Base-by-base conservation (phyloP, 2,797 vertebrate genomes). In the Cetoscarus ocellatus region DNA sequence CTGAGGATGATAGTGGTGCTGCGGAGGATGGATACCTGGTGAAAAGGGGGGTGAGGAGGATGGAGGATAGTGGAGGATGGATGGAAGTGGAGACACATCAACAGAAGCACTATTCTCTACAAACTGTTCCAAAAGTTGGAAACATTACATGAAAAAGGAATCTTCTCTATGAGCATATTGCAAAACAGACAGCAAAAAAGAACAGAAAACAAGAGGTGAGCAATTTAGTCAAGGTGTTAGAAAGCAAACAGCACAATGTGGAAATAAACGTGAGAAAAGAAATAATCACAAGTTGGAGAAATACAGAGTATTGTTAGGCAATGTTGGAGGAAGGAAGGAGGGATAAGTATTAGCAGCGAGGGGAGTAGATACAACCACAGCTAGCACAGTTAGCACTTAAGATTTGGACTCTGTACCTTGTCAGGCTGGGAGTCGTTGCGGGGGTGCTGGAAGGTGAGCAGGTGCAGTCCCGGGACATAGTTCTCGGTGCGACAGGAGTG, bases 371-470 rank as follows among this genome's bases (percentile, higher is more conserved):
- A 82, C 76, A 88, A 82, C 71, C 75, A 87, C 70, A 90, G 70
- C 67, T 73, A 49, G 53, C 47, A 90, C 52, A 87, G 69, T 80
- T 60, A 85, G 70, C 14, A 76, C 57, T 79, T 84, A 47, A 87
- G 48, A 83, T 90, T 87, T 76, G 55, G 87, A 87, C 86, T 89
- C 88, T 82, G 50, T 95, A 98, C 97, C 97, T 98, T 96, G 92
- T 98, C 97, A 1, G 97, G 97, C 92, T 98, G 97, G 72, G 96
- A 98, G 81, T 95, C 91, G 50, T 98, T 98, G 89, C 96, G 96
- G 1, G 96, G 97, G 88, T 98, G 96, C 92, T 97, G 96, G 92
- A 95, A 97, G 86, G 96, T 97, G 88, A 98, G 95, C 87, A 97
- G 94, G 93, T 98, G 97, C 85, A 98, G 95, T 92, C 97, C 97